These are phyloP conservation scores for Bombus huntii DNA, from an alignment of 1,140 invertebrate species.

Conservation along the genomic window DNA sequence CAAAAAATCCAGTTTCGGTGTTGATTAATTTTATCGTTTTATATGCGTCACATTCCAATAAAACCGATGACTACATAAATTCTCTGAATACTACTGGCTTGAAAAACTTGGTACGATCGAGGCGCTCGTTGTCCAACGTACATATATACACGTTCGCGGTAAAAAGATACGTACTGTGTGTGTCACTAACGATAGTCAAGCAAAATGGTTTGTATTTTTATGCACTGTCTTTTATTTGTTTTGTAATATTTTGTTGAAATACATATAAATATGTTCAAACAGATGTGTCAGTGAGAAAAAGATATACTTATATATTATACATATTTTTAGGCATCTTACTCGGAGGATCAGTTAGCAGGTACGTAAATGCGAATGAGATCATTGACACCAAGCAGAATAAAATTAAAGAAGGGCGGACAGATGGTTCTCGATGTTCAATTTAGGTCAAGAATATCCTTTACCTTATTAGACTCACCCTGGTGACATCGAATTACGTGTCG, in stretches of 20 bases:
- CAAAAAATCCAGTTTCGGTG: background rate
- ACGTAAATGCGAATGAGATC: constrained; percentile 82
- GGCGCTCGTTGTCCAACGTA: background rate
- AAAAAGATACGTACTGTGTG: constrained; percentile 1
- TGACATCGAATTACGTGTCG: constrained; percentile 61
- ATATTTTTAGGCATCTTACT: constrained; percentile 89
- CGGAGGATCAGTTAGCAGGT: constrained; percentile 95
- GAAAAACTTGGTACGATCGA: background rate
- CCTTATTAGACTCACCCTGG: constrained; percentile 77
- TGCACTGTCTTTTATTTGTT: too few relatives aligned
- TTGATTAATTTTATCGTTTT: background rate
- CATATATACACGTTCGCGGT: background rate
- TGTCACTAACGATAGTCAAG: background rate
- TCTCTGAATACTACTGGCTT: background rate
- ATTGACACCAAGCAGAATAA: constrained; percentile 49
- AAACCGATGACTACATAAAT: constrained; percentile 6
- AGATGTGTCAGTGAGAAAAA: background rate
- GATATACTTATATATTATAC: background rate
- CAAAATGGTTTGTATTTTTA: constrained; percentile 36
- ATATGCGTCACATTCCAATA: background rate
- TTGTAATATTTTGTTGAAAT: background rate
- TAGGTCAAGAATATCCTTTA: constrained; percentile 80
- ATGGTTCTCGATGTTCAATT: constrained; percentile 77
- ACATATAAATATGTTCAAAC: background rate
- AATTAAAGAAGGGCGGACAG: constrained; percentile 76